Base-by-base conservation (phyloP, 2,797 vertebrate genomes). In the Pantherophis vulpinus region DNA sequence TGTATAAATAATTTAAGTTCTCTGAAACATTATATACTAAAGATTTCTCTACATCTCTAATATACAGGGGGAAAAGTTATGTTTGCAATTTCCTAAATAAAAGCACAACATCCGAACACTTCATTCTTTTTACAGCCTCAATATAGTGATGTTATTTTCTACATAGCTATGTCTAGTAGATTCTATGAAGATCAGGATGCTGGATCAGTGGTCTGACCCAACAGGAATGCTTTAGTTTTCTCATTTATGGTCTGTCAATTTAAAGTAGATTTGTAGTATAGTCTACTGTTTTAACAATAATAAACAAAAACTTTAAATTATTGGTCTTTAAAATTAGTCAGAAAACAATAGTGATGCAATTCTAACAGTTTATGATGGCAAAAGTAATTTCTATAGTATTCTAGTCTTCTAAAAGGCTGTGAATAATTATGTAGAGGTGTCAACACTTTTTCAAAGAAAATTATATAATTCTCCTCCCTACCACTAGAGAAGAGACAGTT, bases 401-500 rank as follows among this genome's bases (percentile, higher is more conserved):
- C 86, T 42, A 59, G 47, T 86, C 60, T n/a, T 32, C 32, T 89
- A 83, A 91, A 93, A 37, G 55, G 27, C 32, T 79, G 51, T 54
- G 20, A 89, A 61, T 88, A 91, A 91, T 61, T 55, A 23, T 16
- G 89, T 63, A 54, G 61, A 83, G n/a, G 23, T 63, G 58, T 79
- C 59, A 66, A 47, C 14, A 89, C 66, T 51, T 66, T 70, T 42
- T 47, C 86, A 90, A 90, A 91, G 66, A 86, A 93, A 86, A 89
- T 63, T 37, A 18, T 83, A 55, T 83, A 91, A 91, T 29, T 55
- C 5, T 47, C 86, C 86, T 60, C 86, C 18, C 42, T 66, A 91
- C 86, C 54, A 88, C 89, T 51, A 88, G 16, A 93, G 63, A 29
- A 91, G 55, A 91, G 56, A 51, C 63, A 89, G 58, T 93, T 93